Conservation (phyloP, 2,888 invertebrate genomes). For the Seira musarum region DNA sequence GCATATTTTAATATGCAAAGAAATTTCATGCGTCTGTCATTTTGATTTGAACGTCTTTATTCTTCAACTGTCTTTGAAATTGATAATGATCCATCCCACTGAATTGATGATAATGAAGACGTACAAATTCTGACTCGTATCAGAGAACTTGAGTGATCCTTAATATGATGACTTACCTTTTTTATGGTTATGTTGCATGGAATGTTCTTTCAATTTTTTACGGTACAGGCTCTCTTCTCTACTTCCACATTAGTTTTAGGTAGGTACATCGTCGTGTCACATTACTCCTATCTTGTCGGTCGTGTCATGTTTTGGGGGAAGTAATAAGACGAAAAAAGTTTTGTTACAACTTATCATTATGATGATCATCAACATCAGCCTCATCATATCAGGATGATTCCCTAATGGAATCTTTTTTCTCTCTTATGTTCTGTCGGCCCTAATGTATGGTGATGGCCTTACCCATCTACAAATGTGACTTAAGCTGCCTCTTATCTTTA, state of each 20-base stretch:
- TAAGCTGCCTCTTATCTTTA: conserved; percentile 35
- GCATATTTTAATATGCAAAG: too few relatives aligned
- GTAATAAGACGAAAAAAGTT: conserved; percentile 20
- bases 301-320: neutral
- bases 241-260: neutral
- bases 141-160: conserved; percentile 24
- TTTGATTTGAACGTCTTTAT: neutral
- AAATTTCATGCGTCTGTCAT: neutral
- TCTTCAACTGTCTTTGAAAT: neutral
- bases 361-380: conserved; percentile 26
- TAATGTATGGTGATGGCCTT: conserved; percentile 3
- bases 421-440: neutral
- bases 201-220: conserved; percentile 11
- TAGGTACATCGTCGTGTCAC: neutral
- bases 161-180: conserved; percentile 50
- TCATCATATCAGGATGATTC: conserved; percentile 41
- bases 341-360: conserved; percentile 46
- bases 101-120: neutral
- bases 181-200: conserved; percentile 49
- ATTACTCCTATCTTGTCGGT: neutral
- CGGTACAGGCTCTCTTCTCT: conserved; percentile 20
- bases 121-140: neutral
- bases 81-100: neutral
- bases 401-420: conserved; percentile 37
- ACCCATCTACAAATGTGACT: conserved; percentile 22